Conservation (phyloP, 2,113 vertebrate genomes). For the Myiozetetes cayanensis region DNA sequence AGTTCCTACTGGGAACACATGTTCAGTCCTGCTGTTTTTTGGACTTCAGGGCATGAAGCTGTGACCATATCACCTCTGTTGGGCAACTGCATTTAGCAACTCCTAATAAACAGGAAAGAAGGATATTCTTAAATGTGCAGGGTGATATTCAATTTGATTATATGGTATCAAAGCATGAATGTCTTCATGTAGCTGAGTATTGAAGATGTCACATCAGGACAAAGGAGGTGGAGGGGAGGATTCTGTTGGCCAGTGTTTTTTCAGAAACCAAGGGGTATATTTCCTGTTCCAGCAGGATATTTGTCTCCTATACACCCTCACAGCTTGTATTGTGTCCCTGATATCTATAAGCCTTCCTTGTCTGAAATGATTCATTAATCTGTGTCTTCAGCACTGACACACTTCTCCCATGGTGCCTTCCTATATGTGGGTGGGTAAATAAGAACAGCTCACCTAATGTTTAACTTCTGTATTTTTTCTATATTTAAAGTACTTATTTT, state of each 20-base stretch:
- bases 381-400: background rate
- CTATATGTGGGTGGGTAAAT: background rate
- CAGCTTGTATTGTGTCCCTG: background rate
- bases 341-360: background rate
- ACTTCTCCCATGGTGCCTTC: background rate
- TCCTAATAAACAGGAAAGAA: background rate
- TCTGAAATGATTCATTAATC: background rate
- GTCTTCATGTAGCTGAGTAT: background rate
- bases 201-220: fast-evolving
- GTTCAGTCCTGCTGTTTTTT: background rate
- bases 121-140: background rate
- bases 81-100: background rate
- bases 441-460: background rate
- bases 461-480: background rate
- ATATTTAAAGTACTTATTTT: background rate
- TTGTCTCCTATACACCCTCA: background rate
- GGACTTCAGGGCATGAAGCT: background rate
- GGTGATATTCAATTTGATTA: background rate
- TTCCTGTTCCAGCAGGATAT: background rate
- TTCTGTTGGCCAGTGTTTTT: background rate
- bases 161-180: background rate
- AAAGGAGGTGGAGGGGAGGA: background rate
- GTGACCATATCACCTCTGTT: background rate
- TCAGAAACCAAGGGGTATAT: background rate
- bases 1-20: background rate